phyloP scores from a whole-genome alignment of 30 jellyfish, hydroid and myxozoan genomes.

The Clytia hemisphaerica region DNA sequence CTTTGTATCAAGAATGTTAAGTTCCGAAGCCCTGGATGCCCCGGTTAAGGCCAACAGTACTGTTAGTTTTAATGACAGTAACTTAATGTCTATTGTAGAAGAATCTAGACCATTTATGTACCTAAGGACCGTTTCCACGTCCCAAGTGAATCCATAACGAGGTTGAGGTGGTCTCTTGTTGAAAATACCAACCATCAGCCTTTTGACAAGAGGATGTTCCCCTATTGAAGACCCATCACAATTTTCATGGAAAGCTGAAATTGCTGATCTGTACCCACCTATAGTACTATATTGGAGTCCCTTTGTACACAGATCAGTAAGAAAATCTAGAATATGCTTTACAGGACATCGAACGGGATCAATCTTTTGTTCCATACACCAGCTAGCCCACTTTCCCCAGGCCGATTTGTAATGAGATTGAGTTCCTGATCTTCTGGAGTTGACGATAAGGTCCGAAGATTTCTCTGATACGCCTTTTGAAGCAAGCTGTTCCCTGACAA shows the following conservation, averaged over 20 bases:
- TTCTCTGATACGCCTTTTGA: conserved; percentile 7
- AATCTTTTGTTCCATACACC: conserved; percentile 24
- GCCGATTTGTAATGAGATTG: conserved; percentile 1
- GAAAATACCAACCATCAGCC: not conserved
- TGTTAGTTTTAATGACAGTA: not conserved
- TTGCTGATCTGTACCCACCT: not conserved
- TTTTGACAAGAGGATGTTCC: not conserved
- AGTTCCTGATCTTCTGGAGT: conserved; percentile 30
- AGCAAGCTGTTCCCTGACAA: conserved; percentile 15
- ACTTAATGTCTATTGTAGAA: not conserved
- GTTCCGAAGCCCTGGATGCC: not conserved
- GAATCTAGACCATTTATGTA: not conserved
- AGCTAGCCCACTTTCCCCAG: too few species aligned
- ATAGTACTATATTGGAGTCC: not conserved
- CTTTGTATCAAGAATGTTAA: not conserved
- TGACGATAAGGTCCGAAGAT: conserved; percentile 23
- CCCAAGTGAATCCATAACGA: not conserved
- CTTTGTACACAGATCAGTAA: not conserved
- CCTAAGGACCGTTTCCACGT: not conserved
- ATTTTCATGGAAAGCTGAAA: not conserved
- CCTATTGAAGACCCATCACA: not conserved
- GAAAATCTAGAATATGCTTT: not conserved
- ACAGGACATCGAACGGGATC: conserved; percentile 8
- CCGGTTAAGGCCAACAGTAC: not conserved
- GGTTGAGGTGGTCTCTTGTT: not conserved